Evolutionary conservation across 2,797 vertebrate species (phyloP).

Genomic region (Malurus splendens): DNA sequence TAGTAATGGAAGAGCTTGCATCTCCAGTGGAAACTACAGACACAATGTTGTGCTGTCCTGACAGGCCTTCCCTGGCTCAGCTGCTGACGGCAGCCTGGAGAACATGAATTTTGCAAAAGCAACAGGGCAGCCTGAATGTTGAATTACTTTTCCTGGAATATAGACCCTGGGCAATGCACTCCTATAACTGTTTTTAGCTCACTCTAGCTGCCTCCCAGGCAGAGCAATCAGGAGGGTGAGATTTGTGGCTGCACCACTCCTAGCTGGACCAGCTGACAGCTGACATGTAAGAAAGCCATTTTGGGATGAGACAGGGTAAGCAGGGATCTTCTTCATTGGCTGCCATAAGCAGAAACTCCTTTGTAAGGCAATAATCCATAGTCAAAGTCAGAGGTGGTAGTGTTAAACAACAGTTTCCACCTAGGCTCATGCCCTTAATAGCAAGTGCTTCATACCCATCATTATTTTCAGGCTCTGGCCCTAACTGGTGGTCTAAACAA

Average conservation of each 20-base stretch:
- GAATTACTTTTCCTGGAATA: neutral
- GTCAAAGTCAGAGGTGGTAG: neutral
- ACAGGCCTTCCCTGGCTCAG: neutral
- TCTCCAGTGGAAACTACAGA: neutral
- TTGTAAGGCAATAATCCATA: neutral
- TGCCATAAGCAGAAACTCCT: neutral
- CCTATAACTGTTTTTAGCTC: neutral
- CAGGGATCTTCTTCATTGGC: neutral
- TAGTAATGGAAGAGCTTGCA: neutral
- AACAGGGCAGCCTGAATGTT: neutral
- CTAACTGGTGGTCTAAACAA: neutral
- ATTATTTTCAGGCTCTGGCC: neutral
- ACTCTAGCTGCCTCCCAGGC: neutral
- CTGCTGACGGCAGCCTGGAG: neutral
- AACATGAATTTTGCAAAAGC: neutral
- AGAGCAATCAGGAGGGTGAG: neutral
- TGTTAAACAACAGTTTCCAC: neutral
- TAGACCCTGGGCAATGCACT: neutral
- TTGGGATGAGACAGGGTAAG: neutral
- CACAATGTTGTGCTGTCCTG: neutral
- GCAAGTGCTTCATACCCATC: rapidly evolving
- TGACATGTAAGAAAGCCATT: neutral
- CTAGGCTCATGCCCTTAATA: neutral
- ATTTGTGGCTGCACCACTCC: neutral
- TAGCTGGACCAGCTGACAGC: neutral